Evolutionary conservation across 2,888 invertebrate species (phyloP).

Genomic region (Apamea crenata): DNA sequence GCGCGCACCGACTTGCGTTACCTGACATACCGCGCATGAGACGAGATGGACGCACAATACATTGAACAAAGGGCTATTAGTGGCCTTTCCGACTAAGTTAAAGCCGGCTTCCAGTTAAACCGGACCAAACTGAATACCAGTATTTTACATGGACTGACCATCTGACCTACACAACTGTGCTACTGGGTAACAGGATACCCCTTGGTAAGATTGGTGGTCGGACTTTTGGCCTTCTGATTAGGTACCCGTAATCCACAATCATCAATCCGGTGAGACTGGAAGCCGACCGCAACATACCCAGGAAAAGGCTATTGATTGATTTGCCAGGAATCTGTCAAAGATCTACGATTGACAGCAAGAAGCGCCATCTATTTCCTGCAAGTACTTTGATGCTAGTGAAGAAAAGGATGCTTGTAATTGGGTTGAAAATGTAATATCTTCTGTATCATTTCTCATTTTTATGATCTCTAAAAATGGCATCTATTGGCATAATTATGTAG

Average conservation of each 20-base stretch:
- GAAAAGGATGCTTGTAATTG: neutral
- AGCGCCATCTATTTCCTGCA: neutral
- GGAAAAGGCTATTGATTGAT: too few species aligned
- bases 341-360: neutral
- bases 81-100: neutral
- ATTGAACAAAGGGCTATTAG: constrained; percentile 23
- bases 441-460: neutral
- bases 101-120: neutral
- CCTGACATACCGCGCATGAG: constrained; percentile 82
- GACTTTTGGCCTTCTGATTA: neutral
- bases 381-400: neutral
- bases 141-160: neutral
- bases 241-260: neutral
- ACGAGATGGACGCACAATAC: constrained; percentile 70
- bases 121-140: neutral
- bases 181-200: too few species aligned
- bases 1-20: constrained; percentile 80
- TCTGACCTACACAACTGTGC: neutral
- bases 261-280: too few species aligned
- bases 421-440: neutral
- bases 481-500: neutral
- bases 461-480: neutral
- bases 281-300: too few species aligned
- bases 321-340: neutral
- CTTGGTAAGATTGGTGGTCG: neutral